Evolutionary conservation across 53 echinoderm and acorn worm genomes (phyloP).

Genomic region (Temnopleurus reevesii): DNA sequence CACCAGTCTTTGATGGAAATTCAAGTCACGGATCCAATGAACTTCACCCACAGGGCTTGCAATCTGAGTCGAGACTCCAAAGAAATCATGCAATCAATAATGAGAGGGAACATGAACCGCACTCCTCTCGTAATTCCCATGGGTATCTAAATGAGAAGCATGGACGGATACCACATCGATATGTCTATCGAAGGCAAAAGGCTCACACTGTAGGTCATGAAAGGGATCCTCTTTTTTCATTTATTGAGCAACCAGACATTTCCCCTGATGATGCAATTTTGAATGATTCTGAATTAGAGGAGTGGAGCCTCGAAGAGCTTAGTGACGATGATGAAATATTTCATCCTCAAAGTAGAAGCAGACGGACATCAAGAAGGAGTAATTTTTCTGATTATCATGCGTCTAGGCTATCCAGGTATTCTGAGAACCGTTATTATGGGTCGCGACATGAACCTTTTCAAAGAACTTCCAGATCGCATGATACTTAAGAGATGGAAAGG

Average conservation of each 20-base stretch:
- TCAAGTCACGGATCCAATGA: not conserved
- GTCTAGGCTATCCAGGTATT: not conserved
- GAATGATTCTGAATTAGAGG: not conserved
- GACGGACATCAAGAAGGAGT: not conserved
- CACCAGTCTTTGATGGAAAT: not conserved
- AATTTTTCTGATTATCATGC: not conserved
- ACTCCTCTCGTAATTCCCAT: not conserved
- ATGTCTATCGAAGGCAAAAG: slow-evolving; percentile 5
- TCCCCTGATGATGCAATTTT: not conserved
- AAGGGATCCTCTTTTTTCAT: not conserved
- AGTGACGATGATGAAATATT: not conserved
- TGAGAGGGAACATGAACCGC: too few species aligned
- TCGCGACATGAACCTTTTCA: not conserved
- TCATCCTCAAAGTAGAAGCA: not conserved
- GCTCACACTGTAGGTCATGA: not conserved
- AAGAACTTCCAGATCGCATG: not conserved
- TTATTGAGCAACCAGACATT: not conserved
- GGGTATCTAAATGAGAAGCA: not conserved
- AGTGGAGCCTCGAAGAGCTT: not conserved
- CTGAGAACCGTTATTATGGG: not conserved
- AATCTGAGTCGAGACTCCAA: not conserved
- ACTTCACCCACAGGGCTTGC: not conserved
- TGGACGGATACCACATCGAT: not conserved
- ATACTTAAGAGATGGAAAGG: slow-evolving; percentile 23
- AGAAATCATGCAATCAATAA: not conserved